Evolutionary conservation across 2,888 invertebrate species (phyloP), one percentile per base, ranked within the genome.

Genomic region (Cheilosia variabilis): DNA sequence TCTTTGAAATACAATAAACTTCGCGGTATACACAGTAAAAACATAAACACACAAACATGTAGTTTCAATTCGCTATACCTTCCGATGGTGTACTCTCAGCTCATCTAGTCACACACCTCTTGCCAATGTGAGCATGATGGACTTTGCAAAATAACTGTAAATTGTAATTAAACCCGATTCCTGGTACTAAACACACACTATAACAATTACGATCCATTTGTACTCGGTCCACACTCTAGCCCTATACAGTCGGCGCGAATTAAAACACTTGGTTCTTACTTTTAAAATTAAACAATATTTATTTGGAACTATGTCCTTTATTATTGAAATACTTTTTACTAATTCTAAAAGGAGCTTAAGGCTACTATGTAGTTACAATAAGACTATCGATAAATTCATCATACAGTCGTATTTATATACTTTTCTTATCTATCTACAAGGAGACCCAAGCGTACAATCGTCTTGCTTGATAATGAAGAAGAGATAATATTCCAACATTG

Each of bases 81-180:
- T 52, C 19, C 34, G 17, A 19, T 43, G 50, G 55, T 31, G 31
- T 7, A 24, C 15, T 10, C 10, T 58, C 17, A n/a, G 43, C 19
- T 17, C 17, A 9, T 60, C 19, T 9, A 41, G 3, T 31, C 27
- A 50, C 1, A 41, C 37, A 53, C 47, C 24, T 45, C 60, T n/a
- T 45, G n/a, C n/a, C 52, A 41, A 52, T 53, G 43, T 60, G 55
- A 52, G 62, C 75, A 76, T 84, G 84, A 69, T 80, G 75, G 80
- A 80, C 68, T 60, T 75, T 84, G 75, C 58, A 84, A 84, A 84
- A 57, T 84, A 84, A 84, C 84, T 84, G 84, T 84, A 84, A 84
- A 80, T 17, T 75, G 50, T 84, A 80, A 84, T 80, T 84, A 84
- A 78, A 75, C 75, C 19, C 69, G 17, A 80, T 84, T 84, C 84